phyloP scores from a whole-genome alignment of 1,140 invertebrate genomes.

The Drosophila yakuba region DNA sequence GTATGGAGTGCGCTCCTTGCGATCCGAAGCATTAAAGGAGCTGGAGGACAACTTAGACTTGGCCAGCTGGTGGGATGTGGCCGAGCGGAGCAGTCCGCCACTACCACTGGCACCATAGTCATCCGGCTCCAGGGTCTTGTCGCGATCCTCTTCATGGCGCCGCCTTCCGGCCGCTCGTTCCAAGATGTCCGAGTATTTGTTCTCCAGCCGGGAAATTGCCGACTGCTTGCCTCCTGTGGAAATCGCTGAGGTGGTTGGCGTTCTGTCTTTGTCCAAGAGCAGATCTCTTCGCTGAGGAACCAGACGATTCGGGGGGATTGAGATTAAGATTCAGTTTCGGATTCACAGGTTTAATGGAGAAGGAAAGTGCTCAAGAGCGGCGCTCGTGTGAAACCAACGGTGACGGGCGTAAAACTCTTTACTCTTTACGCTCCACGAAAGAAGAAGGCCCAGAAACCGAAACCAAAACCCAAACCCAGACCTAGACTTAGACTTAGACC shows the following conservation, averaged over 20 bases:
- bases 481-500: constrained; percentile 25
- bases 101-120: constrained; percentile 62
- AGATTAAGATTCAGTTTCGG: constrained; percentile 25
- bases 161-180: constrained; percentile 88
- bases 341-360: constrained; percentile 53
- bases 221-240: constrained; percentile 49
- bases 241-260: constrained; percentile 60
- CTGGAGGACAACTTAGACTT: constrained; percentile 85
- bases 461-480: constrained; percentile 20
- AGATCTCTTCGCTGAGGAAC: constrained; percentile 66
- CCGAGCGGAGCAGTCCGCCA: constrained; percentile 86
- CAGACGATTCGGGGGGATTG: constrained; percentile 29
- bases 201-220: constrained; percentile 89
- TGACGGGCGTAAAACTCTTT: constrained; percentile 57
- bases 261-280: constrained; percentile 76
- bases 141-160: constrained; percentile 86
- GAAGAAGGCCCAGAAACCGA: constrained; percentile 33
- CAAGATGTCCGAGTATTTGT: constrained; percentile 90
- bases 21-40: constrained; percentile 73
- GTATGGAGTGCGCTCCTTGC: constrained; percentile 82
- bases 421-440: constrained; percentile 67
- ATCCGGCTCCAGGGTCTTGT: constrained; percentile 89
- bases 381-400: constrained; percentile 79
- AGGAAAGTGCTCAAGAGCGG: constrained; percentile 70
- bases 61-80: constrained; percentile 87